Percentiles rank a stretch among this genome's conserved stretches.
Conservation (phyloP, 2,797 vertebrate genomes). For the Lepilemur ruficaudatus region DNA sequence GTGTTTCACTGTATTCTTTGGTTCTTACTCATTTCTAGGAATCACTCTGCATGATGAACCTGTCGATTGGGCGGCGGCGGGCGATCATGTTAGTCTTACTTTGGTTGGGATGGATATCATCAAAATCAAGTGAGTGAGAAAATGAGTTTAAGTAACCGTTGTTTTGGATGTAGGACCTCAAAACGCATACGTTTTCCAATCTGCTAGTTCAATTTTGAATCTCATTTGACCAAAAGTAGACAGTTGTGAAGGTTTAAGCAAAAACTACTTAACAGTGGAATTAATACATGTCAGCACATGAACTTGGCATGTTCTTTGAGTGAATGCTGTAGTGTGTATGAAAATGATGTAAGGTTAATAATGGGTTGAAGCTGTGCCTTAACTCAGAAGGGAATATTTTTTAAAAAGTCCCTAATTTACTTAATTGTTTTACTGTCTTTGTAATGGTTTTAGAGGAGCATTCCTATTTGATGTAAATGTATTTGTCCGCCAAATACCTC, state of each 20-base stretch:
- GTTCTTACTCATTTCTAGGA: conserved; percentile 92
- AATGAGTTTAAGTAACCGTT: conserved; percentile 77
- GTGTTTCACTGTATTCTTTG: conserved; percentile 85
- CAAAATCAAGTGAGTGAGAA: conserved; percentile 96
- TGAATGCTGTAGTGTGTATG: neutral
- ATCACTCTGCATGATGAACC: conserved; percentile 95
- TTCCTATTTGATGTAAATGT: neutral
- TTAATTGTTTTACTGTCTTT: conserved; percentile 32
- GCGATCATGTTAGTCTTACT: conserved; percentile 97
- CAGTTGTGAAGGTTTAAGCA: neutral
- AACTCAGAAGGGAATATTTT: neutral
- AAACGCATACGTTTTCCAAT: conserved; percentile 63
- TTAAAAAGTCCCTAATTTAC: conserved; percentile 27
- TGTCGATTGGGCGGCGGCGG: conserved; percentile 97
- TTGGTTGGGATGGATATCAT: conserved; percentile 99
- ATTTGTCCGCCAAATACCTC: neutral
- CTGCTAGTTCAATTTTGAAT: conserved; percentile 68
- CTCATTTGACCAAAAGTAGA: neutral
- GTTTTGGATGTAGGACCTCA: conserved; percentile 75
- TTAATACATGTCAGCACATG: conserved; percentile 61
- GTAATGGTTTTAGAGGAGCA: neutral
- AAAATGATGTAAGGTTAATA: neutral
- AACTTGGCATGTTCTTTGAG: neutral
- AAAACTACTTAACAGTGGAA: conserved; percentile 70
- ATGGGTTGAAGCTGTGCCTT: neutral